A percentile compares a stretch with the other conserved stretches of the same genome.
These are phyloP conservation scores for Spisula subtruncata DNA, from an alignment of 2,888 invertebrate genomes.

Conservation along the genomic window DNA sequence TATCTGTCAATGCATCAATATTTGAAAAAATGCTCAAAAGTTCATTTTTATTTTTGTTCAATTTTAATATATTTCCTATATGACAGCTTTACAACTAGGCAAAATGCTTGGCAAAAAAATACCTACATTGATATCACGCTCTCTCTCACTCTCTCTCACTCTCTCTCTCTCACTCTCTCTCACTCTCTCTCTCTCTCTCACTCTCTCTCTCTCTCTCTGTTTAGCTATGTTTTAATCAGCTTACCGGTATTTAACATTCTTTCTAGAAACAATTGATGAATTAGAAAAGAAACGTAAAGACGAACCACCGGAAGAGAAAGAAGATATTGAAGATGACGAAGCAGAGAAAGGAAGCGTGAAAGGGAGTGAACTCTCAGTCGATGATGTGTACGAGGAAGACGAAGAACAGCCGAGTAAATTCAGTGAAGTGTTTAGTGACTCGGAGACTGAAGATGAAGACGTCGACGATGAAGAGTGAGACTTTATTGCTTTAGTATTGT, in stretches of 20 bases:
- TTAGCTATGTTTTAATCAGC: too few species aligned
- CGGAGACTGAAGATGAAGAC: slow-evolving; percentile 86
- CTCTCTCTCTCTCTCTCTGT: too few species aligned
- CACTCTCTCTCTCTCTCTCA: too few species aligned
- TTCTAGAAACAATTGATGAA: slow-evolving; percentile 66
- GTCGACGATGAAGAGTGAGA: slow-evolving; percentile 77
- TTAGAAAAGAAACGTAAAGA: slow-evolving; percentile 61
- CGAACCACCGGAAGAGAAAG: slow-evolving; percentile 61
- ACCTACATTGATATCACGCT: too few species aligned
- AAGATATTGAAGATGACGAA: slow-evolving; percentile 69
- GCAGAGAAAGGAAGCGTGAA: slow-evolving; percentile 67
- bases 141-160: too few species aligned
- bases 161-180: too few species aligned
- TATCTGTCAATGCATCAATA: too few species aligned
- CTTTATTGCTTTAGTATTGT: not conserved
- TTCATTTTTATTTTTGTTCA: too few species aligned
- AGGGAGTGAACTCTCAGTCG: slow-evolving; percentile 70
- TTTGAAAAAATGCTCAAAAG: too few species aligned
- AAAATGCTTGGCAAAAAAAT: too few species aligned
- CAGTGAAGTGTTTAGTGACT: slow-evolving; percentile 86
- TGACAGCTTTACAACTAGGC: too few species aligned
- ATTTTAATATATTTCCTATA: too few species aligned
- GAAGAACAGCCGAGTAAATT: slow-evolving; percentile 82
- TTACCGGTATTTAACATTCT: not conserved
- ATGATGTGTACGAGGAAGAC: slow-evolving; percentile 81